Base-by-base conservation (phyloP, 2,113 vertebrate species). In the Leiothrix lutea region DNA sequence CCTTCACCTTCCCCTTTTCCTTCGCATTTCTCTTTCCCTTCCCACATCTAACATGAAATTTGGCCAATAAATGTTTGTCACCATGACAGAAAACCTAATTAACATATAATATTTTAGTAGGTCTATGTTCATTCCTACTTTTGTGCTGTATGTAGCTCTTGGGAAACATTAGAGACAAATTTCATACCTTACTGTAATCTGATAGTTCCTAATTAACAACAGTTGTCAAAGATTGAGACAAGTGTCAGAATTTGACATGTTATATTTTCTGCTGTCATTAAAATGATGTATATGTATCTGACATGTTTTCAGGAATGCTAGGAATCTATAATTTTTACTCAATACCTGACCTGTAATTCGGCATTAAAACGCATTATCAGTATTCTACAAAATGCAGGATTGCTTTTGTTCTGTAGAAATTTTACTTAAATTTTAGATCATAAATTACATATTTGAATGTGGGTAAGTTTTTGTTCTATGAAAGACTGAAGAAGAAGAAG, bases 1-100 rank as follows among this genome's bases (percentile, higher is more conserved):
- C 14, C 6, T 25, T 75, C 1, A 0, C 12, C 2, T 38, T 42
- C 6, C 14, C 8, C 8, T 65, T 48, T 12, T 12, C 16, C 11
- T 60, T 47, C 40, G 23, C 10, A 4, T 35, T 50, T 60, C 33
- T 4, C 6, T 69, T 51, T n/a, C 17, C 6, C 16, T 65, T 57
- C 17, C 58, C 23, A 45, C 2, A 31, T 42, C 15, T 82, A 66
- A 35, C 7, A 35, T 19, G 35, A 86, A 44, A 12, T 62, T 78
- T 69, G 6, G 4, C 5, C 40, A 38, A 50, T 28, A 77, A 42
- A n/a, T 36, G 24, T 26, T 77, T 50, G 10, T 26, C 35, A 12
- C 40, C 65, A 14, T 44, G 28, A 38, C 11, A 71, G 50, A 86
- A 74, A 79, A 56, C 6, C 8, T 53, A 79, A 47, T 42, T 72